phyloP scores from a whole-genome alignment of 2,797 vertebrate species.

The Pantherophis alleghaniensis region DNA sequence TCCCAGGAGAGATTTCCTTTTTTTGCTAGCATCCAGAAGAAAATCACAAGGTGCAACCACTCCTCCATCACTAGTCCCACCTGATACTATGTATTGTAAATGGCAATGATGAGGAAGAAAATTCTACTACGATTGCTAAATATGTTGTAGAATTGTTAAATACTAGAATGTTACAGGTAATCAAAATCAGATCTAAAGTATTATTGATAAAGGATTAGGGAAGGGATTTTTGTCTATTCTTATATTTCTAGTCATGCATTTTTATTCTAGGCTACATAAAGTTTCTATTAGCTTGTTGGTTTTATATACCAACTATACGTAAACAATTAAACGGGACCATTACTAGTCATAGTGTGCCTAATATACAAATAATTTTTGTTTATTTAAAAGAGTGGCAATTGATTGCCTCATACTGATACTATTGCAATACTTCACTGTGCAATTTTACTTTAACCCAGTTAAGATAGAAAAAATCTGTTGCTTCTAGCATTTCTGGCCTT shows the following conservation, averaged over 20 bases:
- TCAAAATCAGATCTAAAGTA: neutral
- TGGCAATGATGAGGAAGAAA: neutral
- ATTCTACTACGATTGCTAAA: neutral
- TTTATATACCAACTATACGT: neutral
- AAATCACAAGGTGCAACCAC: constrained; percentile 35
- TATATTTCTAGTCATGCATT: neutral
- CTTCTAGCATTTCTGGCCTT: neutral
- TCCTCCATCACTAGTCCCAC: neutral
- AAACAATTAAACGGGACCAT: neutral
- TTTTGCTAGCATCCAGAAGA: constrained; percentile 58
- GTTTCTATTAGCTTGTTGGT: neutral
- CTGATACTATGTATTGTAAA: constrained; percentile 31
- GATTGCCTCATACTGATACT: neutral
- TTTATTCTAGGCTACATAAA: neutral
- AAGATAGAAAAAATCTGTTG: neutral
- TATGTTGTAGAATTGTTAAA: neutral
- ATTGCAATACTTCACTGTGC: neutral
- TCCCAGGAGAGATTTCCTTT: constrained; percentile 50
- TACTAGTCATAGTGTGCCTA: neutral
- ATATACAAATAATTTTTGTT: neutral
- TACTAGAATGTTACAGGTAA: neutral
- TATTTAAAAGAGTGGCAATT: neutral
- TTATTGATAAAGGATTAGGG: neutral
- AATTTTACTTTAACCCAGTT: neutral
- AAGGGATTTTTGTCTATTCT: neutral